Base-by-base conservation (phyloP, 2,797 vertebrate genomes). In the Etheostoma perlongum region DNA sequence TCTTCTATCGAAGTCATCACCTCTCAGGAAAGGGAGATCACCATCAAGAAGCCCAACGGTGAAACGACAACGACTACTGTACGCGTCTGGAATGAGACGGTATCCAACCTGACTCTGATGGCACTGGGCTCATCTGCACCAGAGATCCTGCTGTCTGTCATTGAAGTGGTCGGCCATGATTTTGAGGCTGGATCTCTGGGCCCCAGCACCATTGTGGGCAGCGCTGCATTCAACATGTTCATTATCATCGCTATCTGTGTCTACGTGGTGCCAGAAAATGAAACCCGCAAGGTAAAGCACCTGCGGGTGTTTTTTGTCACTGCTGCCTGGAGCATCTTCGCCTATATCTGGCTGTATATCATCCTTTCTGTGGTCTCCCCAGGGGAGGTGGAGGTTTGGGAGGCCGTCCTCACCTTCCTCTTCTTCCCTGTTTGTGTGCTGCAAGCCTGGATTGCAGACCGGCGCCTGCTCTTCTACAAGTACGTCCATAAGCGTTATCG, bases 191-290 rank as follows among this genome's bases (percentile, higher is more conserved):
- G 96, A 6, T 5, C 96, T 69, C 89, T 97, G 78, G 96, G 96
- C 8, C 96, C 96, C 36, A 96, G 95, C 91, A 97, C 96, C 69
- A 97, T 97, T 0, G 96, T 97, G 40, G 96, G 96, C 79, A 97
- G 96, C 0, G 96, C 96, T 5, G 96, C 96, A 0, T 97, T 97
- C 84, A 97, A 97, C 91, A 97, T 97, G 96, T 97, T 97, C 78
- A 94, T 97, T 16, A 97, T 97, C 78, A 96, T 97, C 1, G 96
- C 95, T 15, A 82, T 97, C 78, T 97, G 96, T 40, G 94, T 97
- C 63, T 93, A 94, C 1, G 96, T 96, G 67, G 96, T 97, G 72
- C 96, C 96, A 0, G 96, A 96, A 11, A 96, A 93, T 0, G 96
- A 97, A 83, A 90, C 87, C 4, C 95, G 96, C 61, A 96, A 95